Evolutionary conservation across 2,888 invertebrate genomes (phyloP).

Genomic region (Eupsilia transversa): DNA sequence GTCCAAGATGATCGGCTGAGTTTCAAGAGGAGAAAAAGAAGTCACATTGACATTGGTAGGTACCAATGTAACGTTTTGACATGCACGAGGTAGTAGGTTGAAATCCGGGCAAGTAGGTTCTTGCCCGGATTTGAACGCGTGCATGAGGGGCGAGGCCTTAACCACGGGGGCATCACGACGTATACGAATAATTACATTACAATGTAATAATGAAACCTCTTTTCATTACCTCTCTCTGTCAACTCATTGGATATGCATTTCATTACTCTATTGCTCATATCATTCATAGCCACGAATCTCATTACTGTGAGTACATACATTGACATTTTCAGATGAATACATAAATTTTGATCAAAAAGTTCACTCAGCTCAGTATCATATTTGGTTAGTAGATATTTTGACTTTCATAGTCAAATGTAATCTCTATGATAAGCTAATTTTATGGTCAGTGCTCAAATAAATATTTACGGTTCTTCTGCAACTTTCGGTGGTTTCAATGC

Average conservation of each 20-base stretch:
- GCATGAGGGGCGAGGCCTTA: background rate
- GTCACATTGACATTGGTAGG: too few relatives aligned
- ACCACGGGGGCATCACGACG: background rate
- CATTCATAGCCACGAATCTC: background rate
- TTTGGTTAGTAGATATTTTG: constrained; percentile 4
- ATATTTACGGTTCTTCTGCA: constrained; percentile 26
- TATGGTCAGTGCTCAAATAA: constrained; percentile 33
- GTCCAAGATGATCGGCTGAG: too few relatives aligned
- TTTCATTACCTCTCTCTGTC: background rate
- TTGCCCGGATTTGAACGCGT: background rate
- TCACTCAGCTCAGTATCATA: background rate
- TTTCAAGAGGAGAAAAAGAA: too few relatives aligned
- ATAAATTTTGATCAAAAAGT: constrained; percentile 8
- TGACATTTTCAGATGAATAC: background rate
- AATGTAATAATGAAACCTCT: too few relatives aligned
- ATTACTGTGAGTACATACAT: background rate
- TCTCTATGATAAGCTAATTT: constrained; percentile 44
- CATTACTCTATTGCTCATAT: background rate
- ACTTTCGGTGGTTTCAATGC: background rate
- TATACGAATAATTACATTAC: background rate
- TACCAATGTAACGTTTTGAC: too few relatives aligned
- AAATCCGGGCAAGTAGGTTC: too few relatives aligned
- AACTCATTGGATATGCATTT: background rate
- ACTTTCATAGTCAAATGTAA: constrained; percentile 3
- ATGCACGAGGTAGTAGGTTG: too few relatives aligned